A percentile compares a stretch with the other conserved stretches of the same genome.
These are phyloP conservation scores for Agraylea sexmaculata DNA, from an alignment of 1,140 invertebrate genomes.

Conservation along the genomic window DNA sequence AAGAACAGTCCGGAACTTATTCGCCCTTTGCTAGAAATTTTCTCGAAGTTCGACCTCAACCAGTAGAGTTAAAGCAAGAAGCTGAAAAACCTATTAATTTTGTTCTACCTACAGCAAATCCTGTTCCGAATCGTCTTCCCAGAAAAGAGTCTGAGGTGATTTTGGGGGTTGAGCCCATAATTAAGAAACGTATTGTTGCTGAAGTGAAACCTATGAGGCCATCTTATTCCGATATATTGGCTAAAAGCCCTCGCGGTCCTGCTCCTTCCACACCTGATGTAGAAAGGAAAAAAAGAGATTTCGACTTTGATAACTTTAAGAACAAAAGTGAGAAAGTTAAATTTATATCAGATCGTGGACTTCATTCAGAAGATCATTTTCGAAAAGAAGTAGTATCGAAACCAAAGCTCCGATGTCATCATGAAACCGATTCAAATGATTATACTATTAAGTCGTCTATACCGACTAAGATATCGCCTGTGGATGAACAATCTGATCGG, in stretches of 20 bases:
- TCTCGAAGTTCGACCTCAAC: slow-evolving; percentile 18
- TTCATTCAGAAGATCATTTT: no score
- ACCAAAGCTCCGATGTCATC: no score
- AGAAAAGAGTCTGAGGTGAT: slow-evolving; percentile 23
- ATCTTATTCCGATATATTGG: slow-evolving; percentile 69
- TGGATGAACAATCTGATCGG: slow-evolving; percentile 40
- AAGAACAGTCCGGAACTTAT: slow-evolving; percentile 71
- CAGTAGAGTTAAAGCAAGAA: slow-evolving; percentile 8
- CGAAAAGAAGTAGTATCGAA: no score
- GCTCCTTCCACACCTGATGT: no score
- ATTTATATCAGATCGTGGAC: no score
- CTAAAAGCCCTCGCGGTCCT: slow-evolving; percentile 52
- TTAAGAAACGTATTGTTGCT: slow-evolving; percentile 62
- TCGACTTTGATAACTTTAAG: no score
- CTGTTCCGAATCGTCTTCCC: slow-evolving; percentile 21
- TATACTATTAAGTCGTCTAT: no score
- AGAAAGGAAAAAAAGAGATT: no score
- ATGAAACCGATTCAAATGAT: no score
- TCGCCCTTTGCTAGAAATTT: slow-evolving; percentile 57
- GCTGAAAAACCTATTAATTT: slow-evolving; percentile 25
- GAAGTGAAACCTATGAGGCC: slow-evolving; percentile 77
- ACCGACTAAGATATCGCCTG: no score
- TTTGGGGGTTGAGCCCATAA: slow-evolving; percentile 19
- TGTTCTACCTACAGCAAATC: slow-evolving; percentile 28
- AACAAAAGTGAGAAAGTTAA: no score